phyloP scores from a whole-genome alignment of 2,888 invertebrate species.

The Tachina lurida region DNA sequence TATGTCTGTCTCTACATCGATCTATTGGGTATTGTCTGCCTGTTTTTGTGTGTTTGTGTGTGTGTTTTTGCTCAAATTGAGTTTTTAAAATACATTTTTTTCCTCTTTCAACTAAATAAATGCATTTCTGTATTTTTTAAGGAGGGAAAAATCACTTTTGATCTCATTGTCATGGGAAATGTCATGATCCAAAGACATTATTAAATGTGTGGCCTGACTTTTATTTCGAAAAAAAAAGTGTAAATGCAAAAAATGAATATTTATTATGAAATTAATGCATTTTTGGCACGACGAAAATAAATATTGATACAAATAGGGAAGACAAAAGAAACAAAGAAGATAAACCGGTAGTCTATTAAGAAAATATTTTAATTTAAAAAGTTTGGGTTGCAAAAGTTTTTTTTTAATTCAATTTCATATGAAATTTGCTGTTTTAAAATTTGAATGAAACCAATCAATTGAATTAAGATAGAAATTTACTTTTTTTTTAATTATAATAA shows the following conservation, averaged over 20 bases:
- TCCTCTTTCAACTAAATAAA: slow-evolving; percentile 65
- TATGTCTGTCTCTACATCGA: slow-evolving; percentile 40
- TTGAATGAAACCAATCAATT: not conserved
- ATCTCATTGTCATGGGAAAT: slow-evolving; percentile 72
- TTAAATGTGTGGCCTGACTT: slow-evolving; percentile 57
- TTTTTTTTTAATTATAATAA: not conserved
- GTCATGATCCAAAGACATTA: slow-evolving; percentile 70
- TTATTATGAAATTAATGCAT: slow-evolving; percentile 57
- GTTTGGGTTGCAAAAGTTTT: not conserved
- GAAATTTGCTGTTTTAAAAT: not conserved
- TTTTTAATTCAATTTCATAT: slow-evolving; percentile 5
- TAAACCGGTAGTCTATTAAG: slow-evolving; percentile 34
- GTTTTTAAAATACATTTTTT: slow-evolving; percentile 14
- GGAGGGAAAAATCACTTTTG: slow-evolving; percentile 69
- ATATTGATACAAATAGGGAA: slow-evolving; percentile 36
- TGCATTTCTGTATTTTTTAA: slow-evolving; percentile 34
- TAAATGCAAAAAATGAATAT: slow-evolving; percentile 44
- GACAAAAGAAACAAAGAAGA: slow-evolving; percentile 9
- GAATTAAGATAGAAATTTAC: not conserved
- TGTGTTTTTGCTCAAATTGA: not conserved
- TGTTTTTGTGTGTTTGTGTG: not conserved
- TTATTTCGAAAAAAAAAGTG: slow-evolving; percentile 47
- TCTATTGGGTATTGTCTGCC: slow-evolving; percentile 30
- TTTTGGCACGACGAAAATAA: slow-evolving; percentile 43
- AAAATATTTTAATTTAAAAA: slow-evolving; percentile 26